phyloP scores from a whole-genome alignment of 2,113 vertebrate species.

The Rousettus leschenaultii region DNA sequence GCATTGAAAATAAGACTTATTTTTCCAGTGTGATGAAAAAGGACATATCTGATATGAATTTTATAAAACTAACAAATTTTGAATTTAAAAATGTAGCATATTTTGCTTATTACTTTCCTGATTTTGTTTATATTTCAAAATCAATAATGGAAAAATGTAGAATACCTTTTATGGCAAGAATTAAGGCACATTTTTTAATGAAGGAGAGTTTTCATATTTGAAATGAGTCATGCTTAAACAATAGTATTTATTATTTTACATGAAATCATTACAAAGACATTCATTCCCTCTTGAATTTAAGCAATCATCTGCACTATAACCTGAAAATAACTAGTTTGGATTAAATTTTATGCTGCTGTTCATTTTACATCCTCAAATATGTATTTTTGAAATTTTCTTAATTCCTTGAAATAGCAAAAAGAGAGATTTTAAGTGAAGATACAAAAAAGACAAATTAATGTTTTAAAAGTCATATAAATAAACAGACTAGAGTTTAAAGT shows the following conservation, averaged over 20 bases:
- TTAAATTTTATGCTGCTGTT: not conserved
- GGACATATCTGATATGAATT: not conserved
- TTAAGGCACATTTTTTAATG: not conserved
- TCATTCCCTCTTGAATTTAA: not conserved
- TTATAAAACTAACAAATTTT: not conserved
- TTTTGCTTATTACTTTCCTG: not conserved
- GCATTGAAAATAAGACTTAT: not conserved
- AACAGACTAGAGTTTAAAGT: not conserved
- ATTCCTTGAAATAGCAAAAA: not conserved
- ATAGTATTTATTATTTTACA: slow-evolving; percentile 10
- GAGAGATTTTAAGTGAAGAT: not conserved
- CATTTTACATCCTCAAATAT: not conserved
- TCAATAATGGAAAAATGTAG: not conserved
- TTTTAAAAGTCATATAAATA: not conserved
- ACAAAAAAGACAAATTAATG: not conserved
- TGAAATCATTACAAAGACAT: not conserved
- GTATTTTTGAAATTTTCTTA: not conserved
- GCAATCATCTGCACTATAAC: not conserved
- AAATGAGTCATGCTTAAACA: not conserved
- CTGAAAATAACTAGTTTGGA: not conserved
- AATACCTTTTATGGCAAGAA: not conserved
- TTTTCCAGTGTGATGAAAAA: slow-evolving; percentile 51
- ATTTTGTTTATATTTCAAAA: slow-evolving; percentile 27
- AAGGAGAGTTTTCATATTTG: not conserved
- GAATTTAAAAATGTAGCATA: not conserved